Evolutionary conservation across 1,140 invertebrate genomes (phyloP).

Genomic region (Monochamus saltuarius): DNA sequence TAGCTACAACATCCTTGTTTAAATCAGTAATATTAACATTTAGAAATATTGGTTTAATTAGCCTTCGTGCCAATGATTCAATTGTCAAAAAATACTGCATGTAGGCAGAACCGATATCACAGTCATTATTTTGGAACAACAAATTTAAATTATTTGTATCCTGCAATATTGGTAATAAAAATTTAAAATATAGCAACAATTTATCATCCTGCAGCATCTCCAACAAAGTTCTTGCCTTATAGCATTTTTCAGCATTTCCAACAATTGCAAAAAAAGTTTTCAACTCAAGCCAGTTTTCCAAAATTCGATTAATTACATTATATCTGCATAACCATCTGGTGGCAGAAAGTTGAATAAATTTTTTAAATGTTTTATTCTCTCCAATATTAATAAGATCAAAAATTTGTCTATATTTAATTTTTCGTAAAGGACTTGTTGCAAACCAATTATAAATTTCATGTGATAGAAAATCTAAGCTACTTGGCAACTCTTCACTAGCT

Average conservation of each 20-base stretch:
- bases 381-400: neutral
- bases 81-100: too few species aligned
- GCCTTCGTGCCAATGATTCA: too few species aligned
- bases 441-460: conserved; percentile 14
- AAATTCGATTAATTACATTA: conserved; percentile 16
- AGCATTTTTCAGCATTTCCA: conserved; percentile 17
- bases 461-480: conserved; percentile 6
- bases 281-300: conserved; percentile 10
- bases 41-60: too few species aligned
- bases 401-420: too few species aligned
- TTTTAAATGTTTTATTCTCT: conserved; percentile 11
- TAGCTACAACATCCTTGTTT: too few species aligned
- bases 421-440: too few species aligned
- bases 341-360: conserved; percentile 11
- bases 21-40: too few species aligned
- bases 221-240: conserved; percentile 11
- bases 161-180: conserved; percentile 3
- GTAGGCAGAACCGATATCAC: too few species aligned
- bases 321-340: conserved; percentile 19
- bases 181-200: conserved; percentile 7
- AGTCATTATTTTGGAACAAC: conserved; percentile 6
- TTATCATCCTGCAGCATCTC: conserved; percentile 10
- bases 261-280: conserved; percentile 18
- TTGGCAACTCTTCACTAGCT: conserved; percentile 3
- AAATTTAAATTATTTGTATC: conserved; percentile 12